A percentile compares a stretch with the other conserved stretches of the same genome.
Conservation (phyloP, 2,888 invertebrate genomes). For the Stenurella melanura region DNA sequence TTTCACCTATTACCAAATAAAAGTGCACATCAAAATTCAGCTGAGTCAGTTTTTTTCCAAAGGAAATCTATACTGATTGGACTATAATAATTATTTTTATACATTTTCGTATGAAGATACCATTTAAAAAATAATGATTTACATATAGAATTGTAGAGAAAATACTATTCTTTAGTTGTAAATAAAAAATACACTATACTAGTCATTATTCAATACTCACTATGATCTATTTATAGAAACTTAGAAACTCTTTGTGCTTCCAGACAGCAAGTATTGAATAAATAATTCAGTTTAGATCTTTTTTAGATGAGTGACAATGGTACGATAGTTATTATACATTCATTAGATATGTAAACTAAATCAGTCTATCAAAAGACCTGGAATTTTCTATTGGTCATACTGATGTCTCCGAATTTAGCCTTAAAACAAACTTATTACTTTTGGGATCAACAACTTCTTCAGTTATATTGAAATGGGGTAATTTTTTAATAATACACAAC, state of each 20-base stretch:
- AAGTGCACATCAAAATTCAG: too few relatives aligned
- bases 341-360: slow-evolving; percentile 59
- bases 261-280: slow-evolving; percentile 18
- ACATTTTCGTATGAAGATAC: not conserved
- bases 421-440: slow-evolving; percentile 94
- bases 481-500: slow-evolving; percentile 86
- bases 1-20: too few relatives aligned
- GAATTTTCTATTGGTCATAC: slow-evolving; percentile 81
- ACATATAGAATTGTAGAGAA: slow-evolving; percentile 10
- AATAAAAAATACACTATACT: not conserved
- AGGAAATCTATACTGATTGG: too few relatives aligned
- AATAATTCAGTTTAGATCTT: not conserved
- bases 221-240: not conserved
- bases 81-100: too few relatives aligned
- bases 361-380: slow-evolving; percentile 69
- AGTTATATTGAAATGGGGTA: slow-evolving; percentile 95
- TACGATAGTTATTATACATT: slow-evolving; percentile 1
- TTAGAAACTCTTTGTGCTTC: not conserved
- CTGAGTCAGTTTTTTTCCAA: too few relatives aligned
- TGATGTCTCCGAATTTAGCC: slow-evolving; percentile 96
- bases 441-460: slow-evolving; percentile 98
- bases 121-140: not conserved
- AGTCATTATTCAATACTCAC: slow-evolving; percentile 14
- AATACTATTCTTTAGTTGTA: not conserved
- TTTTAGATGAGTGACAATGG: not conserved